These are phyloP conservation scores for Kryphioiulus occultus DNA, from an alignment of 2,888 invertebrate species.

Conservation along the genomic window DNA sequence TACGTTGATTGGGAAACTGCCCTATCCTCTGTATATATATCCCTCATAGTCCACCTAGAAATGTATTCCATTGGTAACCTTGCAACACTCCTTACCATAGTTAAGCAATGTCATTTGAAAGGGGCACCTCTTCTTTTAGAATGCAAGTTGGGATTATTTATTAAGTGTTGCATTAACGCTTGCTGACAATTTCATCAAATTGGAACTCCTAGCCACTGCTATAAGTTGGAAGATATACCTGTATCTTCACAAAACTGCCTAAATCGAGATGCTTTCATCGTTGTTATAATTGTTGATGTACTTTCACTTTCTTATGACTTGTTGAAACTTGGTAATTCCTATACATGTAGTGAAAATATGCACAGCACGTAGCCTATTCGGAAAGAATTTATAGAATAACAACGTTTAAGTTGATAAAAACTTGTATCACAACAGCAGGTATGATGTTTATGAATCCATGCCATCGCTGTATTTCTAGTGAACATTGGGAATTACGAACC, in stretches of 20 bases:
- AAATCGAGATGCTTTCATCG: background rate
- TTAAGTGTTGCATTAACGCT: background rate
- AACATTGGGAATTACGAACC: too few relatives aligned
- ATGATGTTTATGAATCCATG: background rate
- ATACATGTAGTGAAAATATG: too few relatives aligned
- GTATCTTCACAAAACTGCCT: background rate
- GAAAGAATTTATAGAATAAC: too few relatives aligned
- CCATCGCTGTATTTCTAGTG: too few relatives aligned
- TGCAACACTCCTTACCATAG: too few relatives aligned
- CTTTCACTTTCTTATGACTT: background rate
- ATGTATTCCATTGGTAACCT: background rate
- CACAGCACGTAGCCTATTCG: too few relatives aligned
- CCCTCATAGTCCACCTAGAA: background rate
- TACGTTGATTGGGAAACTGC: background rate
- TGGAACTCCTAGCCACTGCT: background rate
- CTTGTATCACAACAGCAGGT: background rate
- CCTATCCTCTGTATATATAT: background rate
- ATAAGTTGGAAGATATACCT: background rate
- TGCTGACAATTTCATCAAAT: background rate
- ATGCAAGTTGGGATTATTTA: background rate
- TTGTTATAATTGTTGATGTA: background rate
- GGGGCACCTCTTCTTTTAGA: background rate
- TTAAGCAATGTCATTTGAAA: too few relatives aligned
- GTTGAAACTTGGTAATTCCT: background rate
- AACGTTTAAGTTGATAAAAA: background rate